Evolutionary conservation across 2,888 invertebrate genomes (phyloP), one percentile per base, ranked within the genome.

Genomic region (Aethes cnicana): DNA sequence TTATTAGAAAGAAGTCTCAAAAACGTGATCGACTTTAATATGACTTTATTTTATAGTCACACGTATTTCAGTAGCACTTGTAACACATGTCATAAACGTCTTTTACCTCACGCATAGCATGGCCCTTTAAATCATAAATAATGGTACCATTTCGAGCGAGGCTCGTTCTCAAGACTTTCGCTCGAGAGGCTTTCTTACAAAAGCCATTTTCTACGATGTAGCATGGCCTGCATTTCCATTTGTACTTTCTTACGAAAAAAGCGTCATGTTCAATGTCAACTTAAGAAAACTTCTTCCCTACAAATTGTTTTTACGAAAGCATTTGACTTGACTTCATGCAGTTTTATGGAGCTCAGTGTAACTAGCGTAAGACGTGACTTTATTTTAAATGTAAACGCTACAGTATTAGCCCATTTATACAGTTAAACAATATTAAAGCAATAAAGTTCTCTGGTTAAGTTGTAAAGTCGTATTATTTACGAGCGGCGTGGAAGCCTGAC

Each of bases 61-160:
- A 14, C 30, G 23, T 37, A 44, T 39, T 33, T 23, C 32, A 39
- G 39, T 9, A 47, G 26, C 6, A 25, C 23, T 18, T 32, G 48
- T 42, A 33, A 26, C 35, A 18, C 17, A 8, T 28, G 25, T 36
- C 20, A 32, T 48, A 20, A 50, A 43, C 49, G 35, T 37, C 28
- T 36, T 25, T 25, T 23, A 14, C 12, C 30, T 47, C 36, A 43
- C 43, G 43, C 36, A 23, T 21, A 9, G 21, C 16, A 44, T 44
- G 36, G 18, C 36, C 26, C 36, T 37, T 42, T 37, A 23, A 44
- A 44, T 50, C 50, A 50, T 44, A 50, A 50, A 50, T 50, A 50
- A 50, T 50, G 14, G 23, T 30, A 44, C 50, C 50, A 43, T 50
- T 44, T 30, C 30, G 30, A 12, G 23, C 25, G 16, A 23, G n/a